Evolutionary conservation across 2,888 invertebrate genomes (phyloP).

Genomic region (Megaustenia siamemsis): DNA sequence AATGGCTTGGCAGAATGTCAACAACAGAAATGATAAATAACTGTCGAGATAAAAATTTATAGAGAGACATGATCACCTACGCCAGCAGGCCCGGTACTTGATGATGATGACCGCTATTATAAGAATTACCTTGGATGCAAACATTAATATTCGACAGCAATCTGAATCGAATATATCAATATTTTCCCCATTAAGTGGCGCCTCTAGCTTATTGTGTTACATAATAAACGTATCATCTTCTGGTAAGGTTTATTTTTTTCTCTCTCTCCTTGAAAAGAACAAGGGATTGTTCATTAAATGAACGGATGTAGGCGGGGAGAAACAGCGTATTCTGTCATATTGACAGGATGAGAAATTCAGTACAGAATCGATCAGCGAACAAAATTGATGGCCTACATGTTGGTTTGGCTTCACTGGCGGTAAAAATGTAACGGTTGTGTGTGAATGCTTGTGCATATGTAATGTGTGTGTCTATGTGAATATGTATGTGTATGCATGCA

Average conservation of each 20-base stretch:
- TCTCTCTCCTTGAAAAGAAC: background rate
- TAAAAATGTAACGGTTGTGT: background rate
- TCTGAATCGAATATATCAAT: no score
- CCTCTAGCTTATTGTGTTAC: background rate
- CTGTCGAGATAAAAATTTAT: no score
- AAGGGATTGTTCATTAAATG: background rate
- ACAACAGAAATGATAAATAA: no score
- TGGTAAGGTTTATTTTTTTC: background rate
- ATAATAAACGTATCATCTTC: background rate
- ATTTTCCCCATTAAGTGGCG: background rate
- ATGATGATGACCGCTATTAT: no score
- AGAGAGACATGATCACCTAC: no score
- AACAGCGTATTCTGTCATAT: background rate
- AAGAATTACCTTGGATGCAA: no score
- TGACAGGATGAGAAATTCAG: conserved; percentile 18
- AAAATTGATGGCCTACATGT: conserved; percentile 20
- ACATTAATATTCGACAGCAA: no score
- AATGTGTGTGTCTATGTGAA: no score
- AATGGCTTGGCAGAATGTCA: no score
- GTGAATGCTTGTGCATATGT: no score
- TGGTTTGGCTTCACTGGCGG: background rate
- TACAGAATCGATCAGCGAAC: conserved; percentile 18
- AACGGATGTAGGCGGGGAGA: background rate
- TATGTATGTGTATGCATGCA: no score
- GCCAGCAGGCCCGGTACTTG: no score